Conservation (phyloP, 2,797 vertebrate species). For the Helicolenus hilgendorfi region DNA sequence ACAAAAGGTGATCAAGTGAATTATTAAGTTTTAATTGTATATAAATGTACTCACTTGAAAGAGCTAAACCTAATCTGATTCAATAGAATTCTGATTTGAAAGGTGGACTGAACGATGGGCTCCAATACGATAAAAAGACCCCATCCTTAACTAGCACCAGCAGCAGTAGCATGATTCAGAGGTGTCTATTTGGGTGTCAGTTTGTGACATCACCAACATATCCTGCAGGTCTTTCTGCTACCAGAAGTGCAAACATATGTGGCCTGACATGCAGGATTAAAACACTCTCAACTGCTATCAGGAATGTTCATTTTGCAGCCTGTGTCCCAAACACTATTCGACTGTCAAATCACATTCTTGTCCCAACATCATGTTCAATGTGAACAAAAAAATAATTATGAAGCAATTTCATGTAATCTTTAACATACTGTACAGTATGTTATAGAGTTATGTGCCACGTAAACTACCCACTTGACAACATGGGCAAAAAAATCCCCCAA, state of each 20-base stretch:
- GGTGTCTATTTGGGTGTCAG: background rate
- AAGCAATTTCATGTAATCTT: background rate
- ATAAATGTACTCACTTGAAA: background rate
- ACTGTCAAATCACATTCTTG: background rate
- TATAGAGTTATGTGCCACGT: too few species aligned
- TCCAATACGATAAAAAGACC: background rate
- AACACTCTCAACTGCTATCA: background rate
- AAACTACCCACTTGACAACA: background rate
- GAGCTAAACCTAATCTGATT: background rate
- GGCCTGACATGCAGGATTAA: background rate
- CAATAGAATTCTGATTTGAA: background rate
- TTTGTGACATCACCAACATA: background rate
- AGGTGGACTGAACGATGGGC: background rate
- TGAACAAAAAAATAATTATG: background rate
- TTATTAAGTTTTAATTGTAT: background rate
- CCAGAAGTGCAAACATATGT: constrained; percentile 9
- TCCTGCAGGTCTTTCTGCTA: constrained; percentile 1
- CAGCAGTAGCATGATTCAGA: background rate
- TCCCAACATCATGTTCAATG: background rate
- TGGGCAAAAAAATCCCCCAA: background rate
- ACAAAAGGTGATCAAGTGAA: background rate
- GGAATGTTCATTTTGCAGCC: background rate
- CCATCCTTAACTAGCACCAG: background rate
- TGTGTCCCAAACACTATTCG: background rate
- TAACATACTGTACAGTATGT: background rate